Conservation (phyloP, 2,113 vertebrate genomes). For the Indri indri region DNA sequence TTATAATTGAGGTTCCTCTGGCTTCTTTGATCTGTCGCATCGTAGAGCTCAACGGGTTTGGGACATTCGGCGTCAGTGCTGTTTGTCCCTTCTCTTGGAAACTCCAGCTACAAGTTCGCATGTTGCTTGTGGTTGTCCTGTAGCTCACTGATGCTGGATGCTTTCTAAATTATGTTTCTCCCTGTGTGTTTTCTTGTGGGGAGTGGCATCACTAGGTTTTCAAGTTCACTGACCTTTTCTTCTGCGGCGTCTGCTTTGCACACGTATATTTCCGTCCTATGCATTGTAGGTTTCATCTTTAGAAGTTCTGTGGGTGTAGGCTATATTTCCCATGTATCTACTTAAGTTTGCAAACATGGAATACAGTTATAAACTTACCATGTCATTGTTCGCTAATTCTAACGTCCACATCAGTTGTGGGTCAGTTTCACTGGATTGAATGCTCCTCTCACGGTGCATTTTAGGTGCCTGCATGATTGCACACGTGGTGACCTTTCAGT, state of each 20-base stretch:
- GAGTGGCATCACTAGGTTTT: background rate
- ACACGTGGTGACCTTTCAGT: background rate
- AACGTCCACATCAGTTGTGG: background rate
- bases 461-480: background rate
- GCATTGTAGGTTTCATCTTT: background rate
- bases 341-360: background rate
- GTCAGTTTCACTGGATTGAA: background rate
- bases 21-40: background rate
- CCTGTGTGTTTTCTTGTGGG: background rate
- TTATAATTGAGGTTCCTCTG: fast-evolving
- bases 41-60: too few relatives aligned
- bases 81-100: background rate
- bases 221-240: background rate
- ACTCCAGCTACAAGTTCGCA: too few relatives aligned
- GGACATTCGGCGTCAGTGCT: background rate
- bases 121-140: background rate
- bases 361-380: background rate
- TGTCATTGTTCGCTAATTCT: background rate
- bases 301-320: background rate
- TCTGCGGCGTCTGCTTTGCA: background rate
- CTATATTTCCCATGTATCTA: too few relatives aligned
- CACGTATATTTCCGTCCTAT: background rate
- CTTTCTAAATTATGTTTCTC: background rate
- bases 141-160: background rate
- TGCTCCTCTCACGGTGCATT: background rate